These are phyloP conservation scores for Papilio helenus DNA, from an alignment of 1,140 invertebrate species.

Conservation along the genomic window DNA sequence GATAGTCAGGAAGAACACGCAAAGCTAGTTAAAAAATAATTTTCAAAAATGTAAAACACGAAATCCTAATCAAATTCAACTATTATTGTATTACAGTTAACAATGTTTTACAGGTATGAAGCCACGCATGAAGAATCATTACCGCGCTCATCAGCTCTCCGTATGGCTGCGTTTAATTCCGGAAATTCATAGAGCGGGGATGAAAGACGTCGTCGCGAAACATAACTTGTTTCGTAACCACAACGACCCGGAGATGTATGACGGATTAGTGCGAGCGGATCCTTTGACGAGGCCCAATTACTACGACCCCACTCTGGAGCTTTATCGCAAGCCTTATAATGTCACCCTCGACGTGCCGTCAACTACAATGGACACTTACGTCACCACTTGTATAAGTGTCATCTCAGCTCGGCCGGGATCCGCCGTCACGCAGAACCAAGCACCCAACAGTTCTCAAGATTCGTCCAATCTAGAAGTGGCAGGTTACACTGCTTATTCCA, in stretches of 20 bases:
- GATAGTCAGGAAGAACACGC: no score
- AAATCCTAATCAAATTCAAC: neutral
- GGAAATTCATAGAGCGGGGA: slow-evolving; percentile 94
- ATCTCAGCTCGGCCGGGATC: slow-evolving; percentile 80
- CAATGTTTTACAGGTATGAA: slow-evolving; percentile 88
- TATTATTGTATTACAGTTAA: neutral
- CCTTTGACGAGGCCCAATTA: slow-evolving; percentile 85
- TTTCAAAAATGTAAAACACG: no score
- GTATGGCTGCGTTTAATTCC: slow-evolving; percentile 97
- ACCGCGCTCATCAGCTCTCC: slow-evolving; percentile 95
- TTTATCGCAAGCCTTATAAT: slow-evolving; percentile 83
- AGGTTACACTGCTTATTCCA: slow-evolving; percentile 91
- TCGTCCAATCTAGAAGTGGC: slow-evolving; percentile 89
- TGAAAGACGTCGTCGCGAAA: slow-evolving; percentile 92
- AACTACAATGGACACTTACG: slow-evolving; percentile 84
- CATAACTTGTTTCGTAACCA: slow-evolving; percentile 93
- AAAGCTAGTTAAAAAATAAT: no score
- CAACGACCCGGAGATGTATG: slow-evolving; percentile 91
- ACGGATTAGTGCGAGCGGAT: slow-evolving; percentile 91
- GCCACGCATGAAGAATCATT: slow-evolving; percentile 96
- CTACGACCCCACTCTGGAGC: slow-evolving; percentile 79
- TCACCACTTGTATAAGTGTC: slow-evolving; percentile 84
- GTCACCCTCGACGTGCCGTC: slow-evolving; percentile 82
- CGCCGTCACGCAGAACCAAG: slow-evolving; percentile 76
- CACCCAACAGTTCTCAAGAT: slow-evolving; percentile 82